Base-by-base conservation (phyloP, 2,797 vertebrate genomes). In the Mormyrus proboscirostris region DNA sequence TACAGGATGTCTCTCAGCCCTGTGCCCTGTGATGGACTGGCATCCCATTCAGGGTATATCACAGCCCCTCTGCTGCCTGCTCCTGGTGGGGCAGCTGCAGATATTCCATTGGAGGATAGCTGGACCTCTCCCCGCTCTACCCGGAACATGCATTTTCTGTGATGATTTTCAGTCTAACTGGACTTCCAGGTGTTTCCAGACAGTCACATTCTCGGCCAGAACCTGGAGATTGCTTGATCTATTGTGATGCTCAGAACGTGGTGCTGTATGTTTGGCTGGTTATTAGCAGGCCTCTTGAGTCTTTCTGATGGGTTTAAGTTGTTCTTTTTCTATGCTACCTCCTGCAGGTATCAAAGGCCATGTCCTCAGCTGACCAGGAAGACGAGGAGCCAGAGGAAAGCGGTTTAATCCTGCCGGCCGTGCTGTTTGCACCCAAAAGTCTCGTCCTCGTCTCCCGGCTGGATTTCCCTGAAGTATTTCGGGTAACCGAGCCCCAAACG, bases 381-480 rank as follows among this genome's bases (percentile, higher is more conserved):
- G 94, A 95, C 49, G 93, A 89, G 83, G 96, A 91, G 19, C 92
- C 91, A 4, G 92, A 96, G 89, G 97, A 97, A 53, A 95, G 97
- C 91, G 97, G 97, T 90, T 95, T 99, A 94, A 98, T 99, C 95
- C 97, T 97, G 14, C 99, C 99, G 90, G 98, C 98, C 91, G 96
- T 99, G 97, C 96, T 98, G 22, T 99, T 99, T 96, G 97, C 98
- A 94, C 99, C 99, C 91, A 99, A 99, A 95, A 99, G 99, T 94
- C 95, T 99, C 92, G 99, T 99, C 89, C 95, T 99, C 88, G 98
- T 99, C 82, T 98, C 99, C 94, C 97, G 98, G 94, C 95, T 99
- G 91, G 98, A 99, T 96, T 98, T 97, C 94, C 97, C 97, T 1
- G 99, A 99, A 96, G 98, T 99, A 94, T 99, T 99, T 95, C 96